These are phyloP conservation scores for Astreopora myriophthalma DNA, from an alignment of 64 coral and sea anemone species.

Conservation along the genomic window DNA sequence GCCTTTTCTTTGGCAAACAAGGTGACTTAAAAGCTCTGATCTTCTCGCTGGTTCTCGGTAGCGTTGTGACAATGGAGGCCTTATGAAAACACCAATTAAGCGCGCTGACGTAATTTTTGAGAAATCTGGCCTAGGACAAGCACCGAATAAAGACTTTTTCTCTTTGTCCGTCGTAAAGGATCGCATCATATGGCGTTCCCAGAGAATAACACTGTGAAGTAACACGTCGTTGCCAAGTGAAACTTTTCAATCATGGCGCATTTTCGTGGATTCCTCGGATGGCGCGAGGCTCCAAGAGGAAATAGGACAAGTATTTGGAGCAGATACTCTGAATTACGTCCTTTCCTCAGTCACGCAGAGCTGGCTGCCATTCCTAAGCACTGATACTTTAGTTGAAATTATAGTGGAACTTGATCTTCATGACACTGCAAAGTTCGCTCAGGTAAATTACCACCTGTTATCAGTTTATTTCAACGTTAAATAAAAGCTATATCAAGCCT, in stretches of 20 bases:
- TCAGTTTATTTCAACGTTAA: not conserved
- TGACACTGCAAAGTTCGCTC: not conserved
- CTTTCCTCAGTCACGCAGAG: not conserved
- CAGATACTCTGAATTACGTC: not conserved
- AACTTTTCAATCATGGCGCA: not conserved
- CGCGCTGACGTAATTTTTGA: not conserved
- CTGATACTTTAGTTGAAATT: not conserved
- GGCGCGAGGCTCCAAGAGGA: not conserved
- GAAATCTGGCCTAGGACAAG: not conserved
- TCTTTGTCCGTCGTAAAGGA: not conserved
- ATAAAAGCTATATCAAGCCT: not conserved
- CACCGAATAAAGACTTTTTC: conserved; percentile 24
- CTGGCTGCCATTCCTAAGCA: not conserved
- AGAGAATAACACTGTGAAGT: not conserved
- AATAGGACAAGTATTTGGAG: conserved; percentile 8
- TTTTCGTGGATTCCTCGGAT: not conserved
- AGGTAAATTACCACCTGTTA: not conserved
- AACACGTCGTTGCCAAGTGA: not conserved
- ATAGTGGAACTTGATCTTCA: conserved; percentile 1
- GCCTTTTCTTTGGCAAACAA: too few species aligned
- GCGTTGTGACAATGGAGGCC: too few species aligned
- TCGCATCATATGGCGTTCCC: not conserved
- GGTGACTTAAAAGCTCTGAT: too few species aligned
- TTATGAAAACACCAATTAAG: not conserved
- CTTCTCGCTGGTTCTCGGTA: too few species aligned